A percentile compares a stretch with the other conserved stretches of the same genome.
phyloP scores from a whole-genome alignment of 2,888 invertebrate genomes.

The Caenorhabditis macrosperma region DNA sequence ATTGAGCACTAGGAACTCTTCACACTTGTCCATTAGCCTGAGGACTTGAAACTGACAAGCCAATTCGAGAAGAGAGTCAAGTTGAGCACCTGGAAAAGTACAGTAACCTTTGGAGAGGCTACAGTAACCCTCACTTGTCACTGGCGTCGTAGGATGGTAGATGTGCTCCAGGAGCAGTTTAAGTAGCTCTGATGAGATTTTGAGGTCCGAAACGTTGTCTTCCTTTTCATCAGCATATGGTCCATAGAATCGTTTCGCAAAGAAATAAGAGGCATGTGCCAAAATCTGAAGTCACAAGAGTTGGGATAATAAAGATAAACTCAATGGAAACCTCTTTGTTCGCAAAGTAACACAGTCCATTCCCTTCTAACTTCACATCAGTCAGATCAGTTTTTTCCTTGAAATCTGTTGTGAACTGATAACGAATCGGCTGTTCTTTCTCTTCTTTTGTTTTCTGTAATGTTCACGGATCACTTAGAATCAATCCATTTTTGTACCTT shows the following conservation, averaged over 20 bases:
- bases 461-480: background rate
- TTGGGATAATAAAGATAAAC: background rate
- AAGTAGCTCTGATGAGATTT: background rate
- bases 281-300: background rate
- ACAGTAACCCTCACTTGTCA: background rate
- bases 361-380: background rate
- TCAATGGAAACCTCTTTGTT: background rate
- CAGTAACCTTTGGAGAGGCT: too few species aligned
- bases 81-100: background rate
- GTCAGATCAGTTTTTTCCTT: background rate
- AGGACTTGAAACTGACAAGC: background rate
- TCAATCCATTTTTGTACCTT: background rate
- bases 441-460: background rate
- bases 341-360: background rate
- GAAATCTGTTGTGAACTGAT: background rate
- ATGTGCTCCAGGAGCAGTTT: background rate
- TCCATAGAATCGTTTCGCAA: background rate
- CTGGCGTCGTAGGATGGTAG: background rate
- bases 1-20: background rate
- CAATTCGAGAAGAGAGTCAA: background rate
- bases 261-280: background rate
- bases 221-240: background rate
- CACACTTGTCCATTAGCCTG: background rate
- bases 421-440: background rate
- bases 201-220: background rate